Evolutionary conservation across 2,113 vertebrate species (phyloP), one percentile per base, ranked within the genome.

Genomic region (Uria aalge): DNA sequence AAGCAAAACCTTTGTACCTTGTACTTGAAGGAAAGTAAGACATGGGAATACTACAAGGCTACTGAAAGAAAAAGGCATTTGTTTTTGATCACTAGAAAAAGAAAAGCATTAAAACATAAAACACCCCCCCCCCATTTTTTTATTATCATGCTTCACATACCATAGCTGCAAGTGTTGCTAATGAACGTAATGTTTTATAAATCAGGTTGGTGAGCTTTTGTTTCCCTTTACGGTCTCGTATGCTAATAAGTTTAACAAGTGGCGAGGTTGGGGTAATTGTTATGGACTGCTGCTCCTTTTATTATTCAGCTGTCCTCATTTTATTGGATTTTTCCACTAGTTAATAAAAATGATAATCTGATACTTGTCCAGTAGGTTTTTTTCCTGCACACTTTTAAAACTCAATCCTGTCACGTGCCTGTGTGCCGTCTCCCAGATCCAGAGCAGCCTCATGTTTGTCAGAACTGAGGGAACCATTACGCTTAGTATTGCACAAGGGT

Each of bases 281-380:
- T 96, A 95, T 34, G 40, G 85, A 83, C 89, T 96, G 81, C 67
- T 90, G 71, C 83, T 91, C 59, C 52, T 90, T 85, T 85, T 91
- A 90, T 90, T 95, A 79, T 93, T 95, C 77, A 79, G 50, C 87
- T 92, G 57, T 94, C 95, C 62, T 94, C 29, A 20, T 85, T 94
- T 97, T 91, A 95, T n/a, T 95, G 67, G 5, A 78, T 87, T 96
- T 95, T 97, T 91, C 87, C 78, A 66, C 74, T 88, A 67, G 41
- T 96, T 95, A 92, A 76, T 92, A 97, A 95, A 96, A 93, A 90
- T 85, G n/a, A 97, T 96, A 59, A 96, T 82, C 74, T 90, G 71
- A 94, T 68, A 74, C 74, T 90, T 93, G n/a, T 73, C 91, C 87
- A 80, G 5, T 74, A 85, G 50, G 3, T 16, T 80, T 90, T 86